phyloP scores from a whole-genome alignment of 2,888 invertebrate genomes.

The Lasiommata megera region DNA sequence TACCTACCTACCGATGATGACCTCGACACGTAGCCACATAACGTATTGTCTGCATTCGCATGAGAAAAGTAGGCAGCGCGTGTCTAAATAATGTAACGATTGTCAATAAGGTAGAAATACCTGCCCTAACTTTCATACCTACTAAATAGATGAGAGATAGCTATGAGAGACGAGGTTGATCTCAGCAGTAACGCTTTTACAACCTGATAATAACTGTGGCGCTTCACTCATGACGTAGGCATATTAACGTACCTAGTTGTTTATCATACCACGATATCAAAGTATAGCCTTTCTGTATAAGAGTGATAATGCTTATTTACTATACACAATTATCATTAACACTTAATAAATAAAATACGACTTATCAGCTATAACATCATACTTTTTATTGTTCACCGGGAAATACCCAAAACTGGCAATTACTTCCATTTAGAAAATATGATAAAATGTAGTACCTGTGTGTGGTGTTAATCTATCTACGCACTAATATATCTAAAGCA shows the following conservation, averaged over 20 bases:
- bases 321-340: neutral
- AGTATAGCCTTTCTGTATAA: neutral
- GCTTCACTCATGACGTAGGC: too few species aligned
- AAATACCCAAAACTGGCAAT: conserved; percentile 1
- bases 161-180: too few species aligned
- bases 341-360: neutral
- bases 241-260: too few species aligned
- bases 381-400: neutral
- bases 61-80: neutral
- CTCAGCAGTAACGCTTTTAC: too few species aligned
- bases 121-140: too few species aligned
- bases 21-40: neutral
- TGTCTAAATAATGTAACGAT: neutral
- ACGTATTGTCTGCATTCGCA: neutral
- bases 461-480: too few species aligned
- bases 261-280: too few species aligned
- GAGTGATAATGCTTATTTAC: neutral
- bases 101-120: too few species aligned
- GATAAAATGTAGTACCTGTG: neutral
- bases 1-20: neutral
- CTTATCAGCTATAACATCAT: neutral
- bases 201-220: too few species aligned
- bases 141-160: too few species aligned
- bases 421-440: neutral
- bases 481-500: too few species aligned